phyloP scores from a whole-genome alignment of 1,140 invertebrate species.

The Popillia japonica region DNA sequence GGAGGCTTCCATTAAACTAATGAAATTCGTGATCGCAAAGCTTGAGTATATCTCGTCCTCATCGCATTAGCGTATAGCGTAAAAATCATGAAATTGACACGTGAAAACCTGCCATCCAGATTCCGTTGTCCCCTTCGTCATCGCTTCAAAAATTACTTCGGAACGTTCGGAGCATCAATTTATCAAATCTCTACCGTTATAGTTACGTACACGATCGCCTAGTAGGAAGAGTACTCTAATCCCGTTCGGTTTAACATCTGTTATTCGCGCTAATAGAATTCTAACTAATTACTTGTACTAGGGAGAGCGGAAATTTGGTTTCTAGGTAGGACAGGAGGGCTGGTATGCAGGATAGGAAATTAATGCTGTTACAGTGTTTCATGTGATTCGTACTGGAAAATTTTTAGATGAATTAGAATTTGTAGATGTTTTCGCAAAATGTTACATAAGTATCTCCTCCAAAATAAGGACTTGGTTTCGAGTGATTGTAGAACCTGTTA shows the following conservation, averaged over 20 bases:
- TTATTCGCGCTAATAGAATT: conserved; percentile 15
- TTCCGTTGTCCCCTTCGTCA: neutral
- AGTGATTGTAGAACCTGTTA: too few species aligned
- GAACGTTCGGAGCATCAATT: neutral
- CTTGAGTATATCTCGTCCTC: neutral
- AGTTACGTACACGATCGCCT: neutral
- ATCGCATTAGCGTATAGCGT: neutral
- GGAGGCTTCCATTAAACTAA: conserved; percentile 1
- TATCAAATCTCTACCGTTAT: neutral
- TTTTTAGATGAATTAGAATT: too few species aligned
- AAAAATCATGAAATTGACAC: conserved; percentile 1
- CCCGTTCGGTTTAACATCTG: conserved; percentile 7
- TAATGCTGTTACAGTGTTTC: neutral
- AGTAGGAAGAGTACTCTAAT: neutral
- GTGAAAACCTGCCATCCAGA: conserved; percentile 1
- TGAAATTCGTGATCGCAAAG: neutral
- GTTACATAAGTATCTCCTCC: too few species aligned
- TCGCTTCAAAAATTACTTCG: neutral
- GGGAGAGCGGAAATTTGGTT: neutral
- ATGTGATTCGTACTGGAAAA: too few species aligned
- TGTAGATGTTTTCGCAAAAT: too few species aligned
- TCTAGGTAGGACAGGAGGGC: neutral
- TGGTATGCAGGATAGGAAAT: neutral
- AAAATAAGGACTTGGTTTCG: too few species aligned
- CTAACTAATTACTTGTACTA: conserved; percentile 2